Percentiles rank a stretch among this genome's conserved stretches.
Evolutionary conservation across 2,888 invertebrate genomes (phyloP).

Genomic region (Spisula subtruncata): DNA sequence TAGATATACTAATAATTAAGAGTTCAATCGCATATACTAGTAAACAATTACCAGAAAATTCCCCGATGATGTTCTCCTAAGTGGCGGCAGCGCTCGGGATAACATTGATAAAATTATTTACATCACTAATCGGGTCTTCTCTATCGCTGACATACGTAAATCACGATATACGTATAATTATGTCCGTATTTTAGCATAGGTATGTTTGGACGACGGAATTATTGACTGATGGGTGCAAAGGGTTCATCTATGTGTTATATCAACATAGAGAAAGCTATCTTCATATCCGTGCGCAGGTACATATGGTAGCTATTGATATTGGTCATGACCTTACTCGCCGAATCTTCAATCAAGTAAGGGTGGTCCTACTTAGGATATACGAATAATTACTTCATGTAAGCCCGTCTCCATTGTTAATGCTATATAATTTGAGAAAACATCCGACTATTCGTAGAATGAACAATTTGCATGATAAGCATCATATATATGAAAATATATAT

Average conservation of each 20-base stretch:
- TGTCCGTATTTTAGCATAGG: too few relatives aligned
- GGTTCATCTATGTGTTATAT: constrained; percentile 16
- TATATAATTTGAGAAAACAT: background rate
- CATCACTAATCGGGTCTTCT: too few relatives aligned
- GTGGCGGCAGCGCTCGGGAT: background rate
- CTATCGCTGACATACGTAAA: background rate
- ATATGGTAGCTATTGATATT: background rate
- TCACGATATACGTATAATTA: background rate
- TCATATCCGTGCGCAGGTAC: background rate
- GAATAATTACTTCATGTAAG: background rate
- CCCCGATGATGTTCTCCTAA: background rate
- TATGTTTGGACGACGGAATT: background rate
- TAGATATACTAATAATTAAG: background rate
- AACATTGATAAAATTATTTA: background rate
- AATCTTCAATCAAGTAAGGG: background rate
- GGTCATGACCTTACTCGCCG: background rate
- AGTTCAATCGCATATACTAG: background rate
- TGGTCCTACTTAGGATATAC: background rate
- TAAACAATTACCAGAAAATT: background rate
- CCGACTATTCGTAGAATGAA: background rate
- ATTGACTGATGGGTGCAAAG: background rate
- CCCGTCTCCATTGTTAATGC: background rate
- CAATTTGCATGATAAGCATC: background rate
- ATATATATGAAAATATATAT: background rate
- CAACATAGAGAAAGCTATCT: background rate